These are phyloP conservation scores for Spizaetus ornatus DNA, from an alignment of 2,113 vertebrate genomes.

Conservation along the genomic window DNA sequence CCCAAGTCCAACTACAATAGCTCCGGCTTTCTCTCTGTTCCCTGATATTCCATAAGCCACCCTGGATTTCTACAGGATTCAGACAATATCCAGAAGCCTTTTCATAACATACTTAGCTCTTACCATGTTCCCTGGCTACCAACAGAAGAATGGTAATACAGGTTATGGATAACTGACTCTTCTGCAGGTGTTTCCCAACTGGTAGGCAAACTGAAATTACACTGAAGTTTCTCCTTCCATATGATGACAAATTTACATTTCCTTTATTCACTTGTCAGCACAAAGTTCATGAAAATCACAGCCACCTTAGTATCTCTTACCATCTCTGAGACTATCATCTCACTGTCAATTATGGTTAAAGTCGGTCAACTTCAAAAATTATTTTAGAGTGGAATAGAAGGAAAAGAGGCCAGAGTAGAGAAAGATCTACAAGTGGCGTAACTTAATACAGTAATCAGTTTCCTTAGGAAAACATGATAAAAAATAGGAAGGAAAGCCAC, in stretches of 20 bases:
- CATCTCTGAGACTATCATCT: neutral
- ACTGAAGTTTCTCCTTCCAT: neutral
- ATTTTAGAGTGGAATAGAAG: neutral
- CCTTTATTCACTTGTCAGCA: neutral
- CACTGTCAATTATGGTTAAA: neutral
- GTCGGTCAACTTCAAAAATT: neutral
- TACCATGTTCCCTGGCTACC: neutral
- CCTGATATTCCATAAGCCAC: neutral
- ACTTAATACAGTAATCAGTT: neutral
- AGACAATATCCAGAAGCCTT: neutral
- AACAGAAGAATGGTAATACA: neutral
- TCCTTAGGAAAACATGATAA: neutral
- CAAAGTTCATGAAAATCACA: neutral
- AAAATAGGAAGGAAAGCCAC: neutral
- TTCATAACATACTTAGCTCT: neutral
- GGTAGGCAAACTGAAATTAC: neutral
- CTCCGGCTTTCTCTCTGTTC: neutral
- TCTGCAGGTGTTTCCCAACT: neutral
- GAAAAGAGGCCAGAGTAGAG: neutral
- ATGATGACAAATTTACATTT: neutral
- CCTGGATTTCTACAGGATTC: neutral
- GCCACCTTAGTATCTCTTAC: neutral
- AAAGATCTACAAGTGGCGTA: neutral
- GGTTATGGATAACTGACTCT: neutral
- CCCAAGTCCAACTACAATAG: neutral